phyloP scores from a whole-genome alignment of 2,797 vertebrate species.

The Cirrhinus mrigala region DNA sequence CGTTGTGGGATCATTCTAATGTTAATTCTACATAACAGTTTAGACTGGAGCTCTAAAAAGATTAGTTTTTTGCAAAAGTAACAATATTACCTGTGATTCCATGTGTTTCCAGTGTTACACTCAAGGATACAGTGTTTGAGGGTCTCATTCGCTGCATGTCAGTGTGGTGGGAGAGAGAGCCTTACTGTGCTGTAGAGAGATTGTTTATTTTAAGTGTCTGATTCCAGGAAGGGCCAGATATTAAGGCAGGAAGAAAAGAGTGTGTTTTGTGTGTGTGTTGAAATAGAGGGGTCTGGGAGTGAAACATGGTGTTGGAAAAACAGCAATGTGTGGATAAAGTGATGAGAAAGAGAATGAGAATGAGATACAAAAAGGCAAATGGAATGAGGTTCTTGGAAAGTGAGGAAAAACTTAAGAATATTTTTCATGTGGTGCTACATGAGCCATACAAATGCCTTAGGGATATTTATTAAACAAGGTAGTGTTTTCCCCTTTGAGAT shows the following conservation, averaged over 20 bases:
- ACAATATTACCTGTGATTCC: neutral
- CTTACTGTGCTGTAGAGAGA: slow-evolving; percentile 19
- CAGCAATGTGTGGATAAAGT: slow-evolving; percentile 20
- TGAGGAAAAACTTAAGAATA: slow-evolving; percentile 33
- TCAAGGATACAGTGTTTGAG: neutral
- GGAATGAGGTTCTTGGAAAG: slow-evolving; percentile 36
- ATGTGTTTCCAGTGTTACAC: neutral
- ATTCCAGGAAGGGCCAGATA: slow-evolving; percentile 29
- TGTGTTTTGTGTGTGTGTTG: neutral
- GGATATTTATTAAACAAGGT: slow-evolving; percentile 35
- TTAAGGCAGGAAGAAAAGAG: slow-evolving; percentile 22
- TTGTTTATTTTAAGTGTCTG: slow-evolving; percentile 41
- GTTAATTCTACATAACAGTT: neutral
- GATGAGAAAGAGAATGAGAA: slow-evolving; percentile 30
- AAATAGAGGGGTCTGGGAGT: neutral
- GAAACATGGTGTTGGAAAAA: slow-evolving; percentile 7
- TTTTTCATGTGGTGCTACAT: slow-evolving; percentile 1
- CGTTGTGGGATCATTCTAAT: neutral
- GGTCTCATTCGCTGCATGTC: neutral
- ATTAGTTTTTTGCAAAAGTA: neutral
- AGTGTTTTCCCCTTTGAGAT: slow-evolving; percentile 48
- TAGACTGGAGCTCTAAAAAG: neutral
- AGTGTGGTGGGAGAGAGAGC: neutral
- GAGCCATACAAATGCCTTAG: slow-evolving; percentile 38
- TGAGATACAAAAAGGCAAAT: slow-evolving; percentile 23